Percentiles rank a stretch among this genome's conserved stretches.
phyloP scores from a whole-genome alignment of 2,888 invertebrate genomes.

The Electrophaes corylata region DNA sequence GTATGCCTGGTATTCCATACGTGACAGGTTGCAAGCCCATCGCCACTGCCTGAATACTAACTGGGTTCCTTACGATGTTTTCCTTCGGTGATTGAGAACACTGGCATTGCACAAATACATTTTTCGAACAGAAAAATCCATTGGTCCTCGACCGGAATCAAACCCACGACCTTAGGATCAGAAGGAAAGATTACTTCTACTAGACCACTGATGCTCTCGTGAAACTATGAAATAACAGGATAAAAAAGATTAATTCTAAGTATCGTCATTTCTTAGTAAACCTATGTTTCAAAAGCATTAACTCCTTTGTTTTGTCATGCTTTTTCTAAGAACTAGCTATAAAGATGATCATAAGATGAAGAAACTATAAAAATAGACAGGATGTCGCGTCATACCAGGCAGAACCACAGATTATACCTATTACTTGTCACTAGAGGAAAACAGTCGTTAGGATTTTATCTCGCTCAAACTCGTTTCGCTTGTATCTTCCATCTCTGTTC shows the following conservation, averaged over 20 bases:
- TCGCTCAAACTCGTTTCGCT: background rate
- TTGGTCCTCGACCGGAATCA: too few species aligned
- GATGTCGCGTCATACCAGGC: constrained; percentile 20
- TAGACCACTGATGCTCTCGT: too few species aligned
- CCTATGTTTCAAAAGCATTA: too few species aligned
- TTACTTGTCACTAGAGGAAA: background rate
- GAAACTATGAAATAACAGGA: background rate
- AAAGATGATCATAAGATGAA: constrained; percentile 20
- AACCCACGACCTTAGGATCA: too few species aligned
- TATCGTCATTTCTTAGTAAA: background rate
- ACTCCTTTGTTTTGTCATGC: constrained; percentile 1
- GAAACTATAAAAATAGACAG: constrained; percentile 28
- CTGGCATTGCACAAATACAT: too few species aligned
- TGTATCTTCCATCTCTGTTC: constrained; percentile 9
- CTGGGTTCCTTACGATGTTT: too few species aligned
- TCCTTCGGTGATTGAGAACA: too few species aligned
- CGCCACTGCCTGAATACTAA: too few species aligned
- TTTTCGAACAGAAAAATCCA: too few species aligned
- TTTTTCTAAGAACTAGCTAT: constrained; percentile 22
- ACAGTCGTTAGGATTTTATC: constrained; percentile 17
- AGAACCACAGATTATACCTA: constrained; percentile 3
- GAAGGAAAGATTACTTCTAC: too few species aligned
- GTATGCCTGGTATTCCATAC: too few species aligned
- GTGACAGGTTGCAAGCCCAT: too few species aligned
- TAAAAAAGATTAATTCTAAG: background rate